phyloP scores from a whole-genome alignment of 2,113 vertebrate genomes.

The Percopsis transmontana region DNA sequence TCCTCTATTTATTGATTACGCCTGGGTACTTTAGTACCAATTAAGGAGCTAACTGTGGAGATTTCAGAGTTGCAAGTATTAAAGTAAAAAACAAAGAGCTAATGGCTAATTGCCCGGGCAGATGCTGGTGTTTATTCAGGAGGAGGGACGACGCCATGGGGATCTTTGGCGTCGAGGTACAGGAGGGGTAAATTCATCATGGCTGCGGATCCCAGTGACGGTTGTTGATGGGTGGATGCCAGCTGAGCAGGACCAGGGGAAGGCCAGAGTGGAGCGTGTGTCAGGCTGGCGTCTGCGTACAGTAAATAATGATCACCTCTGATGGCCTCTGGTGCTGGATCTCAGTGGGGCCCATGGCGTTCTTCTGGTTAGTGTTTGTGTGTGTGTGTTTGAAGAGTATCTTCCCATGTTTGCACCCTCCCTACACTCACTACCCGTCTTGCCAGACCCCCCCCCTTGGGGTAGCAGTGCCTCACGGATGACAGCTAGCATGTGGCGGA shows the following conservation, averaged over 20 bases:
- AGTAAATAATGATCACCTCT: constrained; percentile 74
- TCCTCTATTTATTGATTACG: constrained; percentile 72
- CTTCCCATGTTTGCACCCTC: constrained; percentile 53
- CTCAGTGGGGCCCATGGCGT: constrained; percentile 39
- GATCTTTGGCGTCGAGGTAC: constrained; percentile 47
- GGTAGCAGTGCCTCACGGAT: constrained; percentile 65
- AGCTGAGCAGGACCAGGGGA: constrained; percentile 48
- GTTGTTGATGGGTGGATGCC: constrained; percentile 66
- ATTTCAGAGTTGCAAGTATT: constrained; percentile 73
- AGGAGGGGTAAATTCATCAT: constrained; percentile 40
- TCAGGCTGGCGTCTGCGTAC: constrained; percentile 43
- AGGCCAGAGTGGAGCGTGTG: constrained; percentile 40
- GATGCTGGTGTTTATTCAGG: constrained; percentile 80
- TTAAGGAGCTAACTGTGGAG: constrained; percentile 80
- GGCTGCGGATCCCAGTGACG: constrained; percentile 48
- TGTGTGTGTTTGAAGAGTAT: constrained; percentile 34
- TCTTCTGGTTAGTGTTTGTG: constrained; percentile 16
- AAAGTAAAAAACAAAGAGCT: constrained; percentile 76
- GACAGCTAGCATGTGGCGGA: constrained; percentile 80
- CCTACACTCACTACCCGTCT: constrained; percentile 11
- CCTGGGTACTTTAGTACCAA: constrained; percentile 79
- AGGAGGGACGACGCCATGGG: constrained; percentile 65
- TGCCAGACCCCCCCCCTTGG: constrained; percentile 54
- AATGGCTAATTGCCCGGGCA: constrained; percentile 79
- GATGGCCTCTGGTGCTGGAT: constrained; percentile 56